Percentiles rank a stretch among this genome's conserved stretches.
Evolutionary conservation across 2,888 invertebrate species (phyloP).

Genomic region (Drosophila multiciliata): DNA sequence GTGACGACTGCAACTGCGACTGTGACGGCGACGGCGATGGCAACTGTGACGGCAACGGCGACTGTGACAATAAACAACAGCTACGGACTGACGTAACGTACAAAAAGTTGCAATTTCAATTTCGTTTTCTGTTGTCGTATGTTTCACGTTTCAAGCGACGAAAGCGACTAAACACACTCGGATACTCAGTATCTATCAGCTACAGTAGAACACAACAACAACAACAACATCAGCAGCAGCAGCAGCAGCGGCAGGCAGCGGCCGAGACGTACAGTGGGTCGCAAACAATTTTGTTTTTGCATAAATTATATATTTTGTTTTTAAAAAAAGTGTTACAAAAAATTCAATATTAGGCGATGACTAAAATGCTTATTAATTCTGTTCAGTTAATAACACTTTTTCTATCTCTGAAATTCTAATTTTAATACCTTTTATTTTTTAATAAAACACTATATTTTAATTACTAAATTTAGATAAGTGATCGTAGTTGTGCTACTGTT

Average conservation of each 20-base stretch:
- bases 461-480: neutral
- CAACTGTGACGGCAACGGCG: constrained; percentile 17
- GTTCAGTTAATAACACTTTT: neutral
- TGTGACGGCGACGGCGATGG: constrained; percentile 9
- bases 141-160: constrained; percentile 82
- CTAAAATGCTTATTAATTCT: neutral
- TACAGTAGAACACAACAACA: constrained; percentile 78
- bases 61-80: constrained; percentile 41
- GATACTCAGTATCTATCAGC: constrained; percentile 78
- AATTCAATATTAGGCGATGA: neutral
- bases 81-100: constrained; percentile 72
- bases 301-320: neutral
- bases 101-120: constrained; percentile 67
- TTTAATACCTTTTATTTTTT: neutral
- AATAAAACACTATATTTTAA: neutral
- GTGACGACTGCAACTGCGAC: constrained; percentile 20
- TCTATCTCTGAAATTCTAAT: neutral
- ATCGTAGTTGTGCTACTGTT: neutral
- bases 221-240: constrained; percentile 36
- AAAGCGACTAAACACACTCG: constrained; percentile 80
- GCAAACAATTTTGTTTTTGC: neutral
- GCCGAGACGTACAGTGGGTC: constrained; percentile 44
- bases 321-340: neutral
- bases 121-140: constrained; percentile 73
- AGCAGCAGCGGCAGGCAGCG: constrained; percentile 34